These are phyloP conservation scores for Glossosoma conforme DNA, from an alignment of 1,140 invertebrate species.

Conservation along the genomic window DNA sequence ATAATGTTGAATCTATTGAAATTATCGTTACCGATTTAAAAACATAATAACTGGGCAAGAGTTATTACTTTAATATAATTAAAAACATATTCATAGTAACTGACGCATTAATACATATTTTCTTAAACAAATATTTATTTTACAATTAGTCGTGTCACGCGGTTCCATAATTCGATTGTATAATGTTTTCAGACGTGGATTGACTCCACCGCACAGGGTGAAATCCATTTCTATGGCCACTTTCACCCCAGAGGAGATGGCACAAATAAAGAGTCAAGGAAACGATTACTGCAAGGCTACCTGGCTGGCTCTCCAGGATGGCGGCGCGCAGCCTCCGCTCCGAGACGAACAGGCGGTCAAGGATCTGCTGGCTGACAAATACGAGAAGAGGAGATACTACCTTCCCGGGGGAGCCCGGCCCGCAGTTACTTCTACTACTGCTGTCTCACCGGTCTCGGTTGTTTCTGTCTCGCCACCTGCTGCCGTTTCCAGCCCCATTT, in stretches of 20 bases:
- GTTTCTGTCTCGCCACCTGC: not conserved
- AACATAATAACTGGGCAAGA: no score
- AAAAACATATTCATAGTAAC: no score
- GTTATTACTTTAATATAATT: no score
- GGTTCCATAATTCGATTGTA: no score
- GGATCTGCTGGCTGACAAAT: conserved; percentile 90
- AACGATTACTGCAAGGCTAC: conserved; percentile 90
- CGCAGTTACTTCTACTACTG: conserved; percentile 16
- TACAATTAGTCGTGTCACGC: no score
- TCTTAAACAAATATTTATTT: no score
- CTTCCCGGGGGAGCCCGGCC: conserved; percentile 37
- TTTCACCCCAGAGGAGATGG: conserved; percentile 93
- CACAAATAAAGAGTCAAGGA: conserved; percentile 82
- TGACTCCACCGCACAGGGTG: conserved; percentile 95
- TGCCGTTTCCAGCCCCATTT: no score
- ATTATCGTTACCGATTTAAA: no score
- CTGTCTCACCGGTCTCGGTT: conserved; percentile 5
- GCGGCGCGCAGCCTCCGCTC: conserved; percentile 53
- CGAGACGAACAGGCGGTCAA: conserved; percentile 76
- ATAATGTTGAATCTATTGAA: no score
- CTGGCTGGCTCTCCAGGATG: conserved; percentile 86
- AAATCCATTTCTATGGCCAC: conserved; percentile 99
- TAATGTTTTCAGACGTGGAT: conserved; percentile 73
- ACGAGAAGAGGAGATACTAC: conserved; percentile 79
- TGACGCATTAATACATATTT: no score